Percentiles rank a stretch among this genome's conserved stretches.
Evolutionary conservation across 2,113 vertebrate species (phyloP).

Genomic region (Epinephelus fuscoguttatus): DNA sequence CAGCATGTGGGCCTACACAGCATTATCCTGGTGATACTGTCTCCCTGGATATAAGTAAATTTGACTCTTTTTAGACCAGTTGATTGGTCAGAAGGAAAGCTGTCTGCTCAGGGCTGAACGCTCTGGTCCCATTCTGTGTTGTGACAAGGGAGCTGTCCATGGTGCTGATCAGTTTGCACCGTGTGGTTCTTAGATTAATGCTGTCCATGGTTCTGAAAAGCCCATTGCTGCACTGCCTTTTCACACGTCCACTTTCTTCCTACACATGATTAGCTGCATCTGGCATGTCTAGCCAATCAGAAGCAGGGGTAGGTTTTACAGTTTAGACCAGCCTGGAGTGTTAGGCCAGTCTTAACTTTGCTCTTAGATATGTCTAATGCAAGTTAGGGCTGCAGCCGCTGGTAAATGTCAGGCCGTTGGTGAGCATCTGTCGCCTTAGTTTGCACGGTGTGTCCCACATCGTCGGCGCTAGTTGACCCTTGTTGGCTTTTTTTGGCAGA

Average conservation of each 20-base stretch:
- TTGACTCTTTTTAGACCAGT: neutral
- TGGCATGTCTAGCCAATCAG: no score
- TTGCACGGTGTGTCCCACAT: no score
- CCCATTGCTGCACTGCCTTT: neutral
- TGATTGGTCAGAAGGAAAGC: neutral
- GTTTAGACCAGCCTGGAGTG: no score
- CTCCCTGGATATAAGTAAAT: constrained; percentile 12
- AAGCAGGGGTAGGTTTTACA: no score
- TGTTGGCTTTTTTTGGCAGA: no score
- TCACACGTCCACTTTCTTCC: neutral
- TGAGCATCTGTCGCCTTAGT: no score
- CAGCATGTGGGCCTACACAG: neutral
- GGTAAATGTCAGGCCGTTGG: no score
- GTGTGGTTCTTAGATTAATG: neutral
- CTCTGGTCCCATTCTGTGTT: neutral
- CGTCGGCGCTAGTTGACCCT: no score
- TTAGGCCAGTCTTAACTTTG: no score
- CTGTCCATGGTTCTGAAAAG: neutral
- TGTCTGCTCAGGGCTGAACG: neutral
- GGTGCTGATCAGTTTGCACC: constrained; percentile 3
- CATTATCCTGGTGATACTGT: constrained; percentile 23
- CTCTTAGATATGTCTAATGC: no score
- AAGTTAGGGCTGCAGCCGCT: no score
- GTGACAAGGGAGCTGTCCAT: constrained; percentile 39
- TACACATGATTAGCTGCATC: neutral